Evolutionary conservation across 2,888 invertebrate species (phyloP), one percentile per base, ranked within the genome.

Genomic region (Nomada hirtipes): DNA sequence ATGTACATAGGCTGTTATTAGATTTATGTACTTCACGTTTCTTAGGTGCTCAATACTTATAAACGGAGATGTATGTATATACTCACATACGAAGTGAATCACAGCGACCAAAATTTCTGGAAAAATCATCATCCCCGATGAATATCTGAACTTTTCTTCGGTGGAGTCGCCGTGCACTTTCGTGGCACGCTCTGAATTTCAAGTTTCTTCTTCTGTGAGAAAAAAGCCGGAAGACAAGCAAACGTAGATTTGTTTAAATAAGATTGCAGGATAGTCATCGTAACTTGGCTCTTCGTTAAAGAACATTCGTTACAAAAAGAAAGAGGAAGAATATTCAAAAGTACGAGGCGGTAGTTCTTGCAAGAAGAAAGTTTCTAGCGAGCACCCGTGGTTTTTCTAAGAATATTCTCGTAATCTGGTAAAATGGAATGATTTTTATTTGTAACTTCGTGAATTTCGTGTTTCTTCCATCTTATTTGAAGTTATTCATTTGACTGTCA

Each of bases 171-270:
- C 7, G 15, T 7, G n/a, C 29, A 47, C 53, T 44, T 63, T 11
- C 15, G 15, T 57, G 11, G 10, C 47, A 20, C 57, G 23, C 15
- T n/a, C 11, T 61, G 61, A 70, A 55, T 44, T 61, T 55, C 9
- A 53, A 61, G 63, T 57, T 60, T 23, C 65, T 23, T 36, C 59
- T 29, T 55, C 50, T 13, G 13, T 36, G 23, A 15, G 59, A 15
- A 15, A 15, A 36, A 50, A 50, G 50, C 50, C 65, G 15, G 65
- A 59, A 50, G 59, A 29, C 47, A 50, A 18, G 36, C 59, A 23
- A 47, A 65, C 20, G 13, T 29, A 15, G 65, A 67, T 67, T 67
- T 74, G 29, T 67, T 74, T 63, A 23, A 36, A 23, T 47, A 67
- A 69, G 23, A 26, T 47, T 29, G 36, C 4, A n/a, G 23, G 3